Conservation (phyloP, 2,888 invertebrate genomes). For the Boloria selene region DNA sequence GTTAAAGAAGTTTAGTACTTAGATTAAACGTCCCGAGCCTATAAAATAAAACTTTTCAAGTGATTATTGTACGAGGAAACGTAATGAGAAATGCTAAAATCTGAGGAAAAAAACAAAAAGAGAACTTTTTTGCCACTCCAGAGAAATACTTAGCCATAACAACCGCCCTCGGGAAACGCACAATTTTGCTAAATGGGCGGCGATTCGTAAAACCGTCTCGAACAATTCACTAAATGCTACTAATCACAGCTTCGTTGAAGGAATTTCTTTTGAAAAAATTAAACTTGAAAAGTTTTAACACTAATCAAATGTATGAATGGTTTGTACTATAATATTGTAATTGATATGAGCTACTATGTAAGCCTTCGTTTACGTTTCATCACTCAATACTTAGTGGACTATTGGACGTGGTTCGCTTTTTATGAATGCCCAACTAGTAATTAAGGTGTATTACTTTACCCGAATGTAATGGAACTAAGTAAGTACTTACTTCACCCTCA, state of each 20-base stretch:
- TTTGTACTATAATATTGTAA: no score
- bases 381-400: no score
- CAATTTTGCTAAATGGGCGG: slow-evolving; percentile 24
- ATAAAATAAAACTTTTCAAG: slow-evolving; percentile 19
- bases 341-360: no score
- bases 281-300: neutral
- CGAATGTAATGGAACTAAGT: no score
- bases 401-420: no score
- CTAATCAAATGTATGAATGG: slow-evolving; percentile 1
- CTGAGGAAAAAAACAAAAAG: slow-evolving; percentile 1
- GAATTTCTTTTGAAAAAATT: slow-evolving; percentile 20
- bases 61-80: slow-evolving; percentile 13
- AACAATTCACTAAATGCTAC: slow-evolving; percentile 25
- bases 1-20: slow-evolving; percentile 10
- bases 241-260: slow-evolving; percentile 23
- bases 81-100: slow-evolving; percentile 17
- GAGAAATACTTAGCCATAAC: slow-evolving; percentile 25
- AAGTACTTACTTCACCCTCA: no score
- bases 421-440: no score
- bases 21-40: slow-evolving; percentile 8
- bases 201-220: slow-evolving; percentile 23
- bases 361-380: no score
- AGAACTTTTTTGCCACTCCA: slow-evolving; percentile 17
- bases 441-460: no score
- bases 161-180: slow-evolving; percentile 25